Conservation (phyloP, 2,797 vertebrate genomes). For the Chelon auratus region DNA sequence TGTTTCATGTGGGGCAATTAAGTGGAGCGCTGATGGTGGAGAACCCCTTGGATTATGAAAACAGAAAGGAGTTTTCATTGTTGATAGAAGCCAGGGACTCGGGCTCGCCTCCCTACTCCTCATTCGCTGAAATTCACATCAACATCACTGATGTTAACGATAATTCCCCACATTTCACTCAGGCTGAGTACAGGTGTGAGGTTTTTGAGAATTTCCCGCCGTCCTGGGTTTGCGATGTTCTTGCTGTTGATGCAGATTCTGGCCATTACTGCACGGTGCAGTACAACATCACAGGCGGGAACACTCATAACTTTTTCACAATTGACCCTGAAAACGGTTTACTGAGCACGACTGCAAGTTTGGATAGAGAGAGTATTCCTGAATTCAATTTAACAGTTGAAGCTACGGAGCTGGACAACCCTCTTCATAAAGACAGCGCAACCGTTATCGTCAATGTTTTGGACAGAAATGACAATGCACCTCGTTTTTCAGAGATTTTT, state of each 20-base stretch:
- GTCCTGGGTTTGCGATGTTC: conserved; percentile 77
- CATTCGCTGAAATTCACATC: conserved; percentile 79
- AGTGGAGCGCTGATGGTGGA: conserved; percentile 78
- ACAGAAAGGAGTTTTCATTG: conserved; percentile 74
- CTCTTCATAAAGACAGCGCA: conserved; percentile 64
- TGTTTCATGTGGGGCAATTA: conserved; percentile 77
- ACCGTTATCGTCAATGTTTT: conserved; percentile 75
- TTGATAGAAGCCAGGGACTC: conserved; percentile 84
- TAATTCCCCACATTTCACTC: conserved; percentile 82
- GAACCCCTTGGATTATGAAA: conserved; percentile 83
- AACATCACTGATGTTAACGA: conserved; percentile 84
- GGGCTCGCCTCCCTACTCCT: conserved; percentile 84
- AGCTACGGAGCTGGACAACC: conserved; percentile 76
- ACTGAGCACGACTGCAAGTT: conserved; percentile 73
- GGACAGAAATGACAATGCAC: conserved; percentile 85
- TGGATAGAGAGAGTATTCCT: conserved; percentile 81
- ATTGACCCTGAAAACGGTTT: conserved; percentile 79
- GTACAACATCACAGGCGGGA: conserved; percentile 81
- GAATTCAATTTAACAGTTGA: conserved; percentile 79
- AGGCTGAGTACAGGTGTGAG: conserved; percentile 80
- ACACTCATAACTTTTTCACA: conserved; percentile 71
- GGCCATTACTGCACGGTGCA: conserved; percentile 68
- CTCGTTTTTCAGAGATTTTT: conserved; percentile 82
- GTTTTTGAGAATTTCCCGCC: conserved; percentile 80
- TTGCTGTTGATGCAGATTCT: conserved; percentile 83